Base-by-base conservation (phyloP, 1,140 invertebrate genomes). In the Adelges cooleyi region DNA sequence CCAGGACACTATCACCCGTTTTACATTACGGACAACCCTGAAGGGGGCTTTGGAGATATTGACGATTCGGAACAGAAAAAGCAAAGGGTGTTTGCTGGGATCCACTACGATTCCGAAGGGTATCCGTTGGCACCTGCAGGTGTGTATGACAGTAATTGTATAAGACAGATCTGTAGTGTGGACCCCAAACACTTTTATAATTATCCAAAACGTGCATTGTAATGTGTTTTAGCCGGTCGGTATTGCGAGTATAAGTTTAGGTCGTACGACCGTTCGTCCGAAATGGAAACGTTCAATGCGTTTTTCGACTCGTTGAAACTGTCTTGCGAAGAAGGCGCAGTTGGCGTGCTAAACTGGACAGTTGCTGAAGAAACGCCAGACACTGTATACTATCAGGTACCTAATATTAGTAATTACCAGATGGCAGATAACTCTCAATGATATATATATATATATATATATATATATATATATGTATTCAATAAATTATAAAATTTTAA, bases 321-420 rank as follows among this genome's bases (percentile, higher is more conserved):
- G 66, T 80, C 84, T 25, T 93, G 89, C 70, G 82, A 85, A 48
- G 76, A 80, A 6, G 87, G 89, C 0, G 83, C 86, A 62, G 81
- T 87, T 1, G 85, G 80, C 3, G 77, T 80, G 51, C 77, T 93
- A 5, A 82, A 85, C 70, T 92, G 89, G 89, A 90, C 86, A 1
- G 89, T 92, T 9, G 81, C 85, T 1, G 73, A 82, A 53, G 83
- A 90, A 71, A 88, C 89, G 0, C 90, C 90, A 0, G 82, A 90
- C 74, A 71, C 85, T 42, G 75, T 93, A 2, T 93, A 92, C 71
- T 93, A 95, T 77, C 91, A 94, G 82, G 91, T 94, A 76, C n/a
- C n/a, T n/a, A n/a, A n/a, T n/a, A n/a, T n/a, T n/a, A n/a, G n/a
- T n/a, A n/a, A n/a, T n/a, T n/a, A n/a, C n/a, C n/a, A n/a, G n/a